Conservation (phyloP, 2,113 vertebrate genomes). For the Gallinago jamesoni region DNA sequence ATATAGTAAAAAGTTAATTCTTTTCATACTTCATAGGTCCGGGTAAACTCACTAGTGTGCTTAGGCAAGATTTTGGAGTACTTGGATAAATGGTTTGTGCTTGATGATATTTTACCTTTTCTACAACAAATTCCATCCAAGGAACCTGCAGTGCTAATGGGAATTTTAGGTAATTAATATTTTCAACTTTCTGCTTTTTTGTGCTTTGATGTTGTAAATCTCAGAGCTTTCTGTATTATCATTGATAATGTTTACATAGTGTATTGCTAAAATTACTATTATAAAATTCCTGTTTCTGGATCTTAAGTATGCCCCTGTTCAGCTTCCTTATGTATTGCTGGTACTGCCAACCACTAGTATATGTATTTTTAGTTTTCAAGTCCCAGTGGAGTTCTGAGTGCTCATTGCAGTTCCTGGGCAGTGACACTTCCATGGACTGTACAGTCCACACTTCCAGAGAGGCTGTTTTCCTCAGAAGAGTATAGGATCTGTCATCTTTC, state of each 20-base stretch:
- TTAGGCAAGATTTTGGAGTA: conserved; percentile 98
- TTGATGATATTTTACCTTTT: conserved; percentile 97
- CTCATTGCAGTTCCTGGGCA: not conserved
- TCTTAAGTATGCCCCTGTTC: not conserved
- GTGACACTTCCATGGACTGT: not conserved
- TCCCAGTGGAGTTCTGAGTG: not conserved
- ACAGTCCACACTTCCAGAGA: not conserved
- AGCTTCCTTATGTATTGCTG: not conserved
- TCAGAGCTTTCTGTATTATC: not conserved
- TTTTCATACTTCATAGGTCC: conserved; percentile 79
- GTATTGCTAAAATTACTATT: not conserved
- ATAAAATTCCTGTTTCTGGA: not conserved
- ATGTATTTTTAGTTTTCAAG: not conserved
- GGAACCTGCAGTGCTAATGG: conserved; percentile 98
- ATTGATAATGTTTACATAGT: not conserved
- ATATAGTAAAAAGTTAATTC: not conserved
- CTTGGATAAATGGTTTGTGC: conserved; percentile 97
- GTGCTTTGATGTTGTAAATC: not conserved
- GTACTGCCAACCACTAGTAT: not conserved
- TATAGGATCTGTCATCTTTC: not conserved
- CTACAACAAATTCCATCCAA: conserved; percentile 96
- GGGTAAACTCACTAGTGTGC: conserved; percentile 97
- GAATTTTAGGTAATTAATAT: conserved; percentile 86
- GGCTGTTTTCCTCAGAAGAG: not conserved
- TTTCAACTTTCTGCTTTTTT: not conserved